Conservation (phyloP, 2,797 vertebrate species). For the Myotis vivesi region DNA sequence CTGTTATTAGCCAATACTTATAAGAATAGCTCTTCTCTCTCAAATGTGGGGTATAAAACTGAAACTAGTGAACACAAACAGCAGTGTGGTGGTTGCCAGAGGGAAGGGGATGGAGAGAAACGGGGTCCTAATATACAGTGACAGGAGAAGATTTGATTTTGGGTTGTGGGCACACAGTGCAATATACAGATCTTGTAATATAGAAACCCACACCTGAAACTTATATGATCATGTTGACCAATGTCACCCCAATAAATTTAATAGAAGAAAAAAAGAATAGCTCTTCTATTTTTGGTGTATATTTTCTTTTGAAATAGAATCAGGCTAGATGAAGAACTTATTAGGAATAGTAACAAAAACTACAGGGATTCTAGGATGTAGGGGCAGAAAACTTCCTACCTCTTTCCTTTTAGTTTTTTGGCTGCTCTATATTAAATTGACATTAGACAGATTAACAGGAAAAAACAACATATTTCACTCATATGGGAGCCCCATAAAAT, state of each 20-base stretch:
- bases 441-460: neutral
- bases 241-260: too few species aligned
- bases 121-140: too few species aligned
- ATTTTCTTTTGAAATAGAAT: neutral
- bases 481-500: neutral
- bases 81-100: too few species aligned
- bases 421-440: neutral
- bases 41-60: too few species aligned
- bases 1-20: neutral
- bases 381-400: neutral
- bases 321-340: neutral
- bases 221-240: too few species aligned
- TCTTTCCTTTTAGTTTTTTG: neutral
- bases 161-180: too few species aligned
- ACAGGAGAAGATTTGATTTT: too few species aligned
- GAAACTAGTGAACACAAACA: too few species aligned
- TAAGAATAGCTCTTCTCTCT: neutral
- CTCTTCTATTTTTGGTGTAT: neutral
- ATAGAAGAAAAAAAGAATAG: neutral
- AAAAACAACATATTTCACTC: neutral
- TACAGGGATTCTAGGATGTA: neutral
- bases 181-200: too few species aligned
- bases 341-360: neutral
- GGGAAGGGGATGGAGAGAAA: too few species aligned
- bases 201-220: too few species aligned